Evolutionary conservation across 2,113 vertebrate genomes (phyloP).

Genomic region (Lynx canadensis): DNA sequence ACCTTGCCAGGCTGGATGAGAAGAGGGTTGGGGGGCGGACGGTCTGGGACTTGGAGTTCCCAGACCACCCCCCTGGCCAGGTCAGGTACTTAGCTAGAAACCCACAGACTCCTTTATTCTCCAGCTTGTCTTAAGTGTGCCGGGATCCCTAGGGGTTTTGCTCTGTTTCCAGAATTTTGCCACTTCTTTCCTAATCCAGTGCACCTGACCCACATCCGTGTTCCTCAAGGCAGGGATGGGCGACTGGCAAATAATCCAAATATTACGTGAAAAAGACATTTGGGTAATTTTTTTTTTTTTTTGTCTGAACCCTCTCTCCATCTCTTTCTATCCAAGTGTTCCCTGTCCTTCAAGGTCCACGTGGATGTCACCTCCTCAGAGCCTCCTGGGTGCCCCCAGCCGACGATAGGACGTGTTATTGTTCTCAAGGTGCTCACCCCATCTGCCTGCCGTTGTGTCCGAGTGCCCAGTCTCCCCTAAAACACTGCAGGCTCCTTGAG

Average conservation of each 20-base stretch:
- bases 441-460: neutral
- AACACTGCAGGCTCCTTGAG: neutral
- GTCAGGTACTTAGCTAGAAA: too few species aligned
- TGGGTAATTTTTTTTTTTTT: neutral
- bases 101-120: too few species aligned
- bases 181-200: neutral
- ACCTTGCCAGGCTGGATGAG: neutral
- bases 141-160: neutral
- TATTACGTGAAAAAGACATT: neutral
- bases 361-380: neutral
- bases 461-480: neutral
- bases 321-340: neutral
- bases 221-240: neutral
- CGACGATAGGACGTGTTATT: rapidly evolving
- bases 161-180: neutral
- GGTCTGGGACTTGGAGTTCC: neutral
- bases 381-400: neutral
- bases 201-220: neutral
- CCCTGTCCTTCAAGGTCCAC: neutral
- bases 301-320: neutral
- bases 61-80: neutral
- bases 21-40: neutral
- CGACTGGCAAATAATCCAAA: neutral
- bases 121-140: neutral
- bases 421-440: neutral